phyloP scores from a whole-genome alignment of 1,140 invertebrate genomes.

The Cherax quadricarinatus region DNA sequence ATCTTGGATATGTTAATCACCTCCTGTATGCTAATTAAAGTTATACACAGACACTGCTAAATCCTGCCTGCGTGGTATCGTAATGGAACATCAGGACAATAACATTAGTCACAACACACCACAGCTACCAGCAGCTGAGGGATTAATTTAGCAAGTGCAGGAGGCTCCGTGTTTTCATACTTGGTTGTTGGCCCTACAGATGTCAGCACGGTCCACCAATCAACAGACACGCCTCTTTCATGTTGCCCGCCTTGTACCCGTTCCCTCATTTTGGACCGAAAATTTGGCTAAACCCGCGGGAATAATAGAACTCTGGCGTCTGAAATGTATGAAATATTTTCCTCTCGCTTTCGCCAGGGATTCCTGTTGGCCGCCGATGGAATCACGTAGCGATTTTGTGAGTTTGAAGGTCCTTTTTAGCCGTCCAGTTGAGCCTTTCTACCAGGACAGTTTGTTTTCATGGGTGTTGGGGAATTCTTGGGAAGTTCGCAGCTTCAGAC shows the following conservation, averaged over 20 bases:
- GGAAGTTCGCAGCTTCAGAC: conserved; percentile 55
- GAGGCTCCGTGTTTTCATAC: conserved; percentile 39
- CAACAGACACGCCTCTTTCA: conserved; percentile 57
- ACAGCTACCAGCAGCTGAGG: not conserved
- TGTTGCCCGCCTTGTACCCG: conserved; percentile 49
- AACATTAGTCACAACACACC: conserved; percentile 30
- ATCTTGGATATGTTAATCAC: not conserved
- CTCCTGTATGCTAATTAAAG: not conserved
- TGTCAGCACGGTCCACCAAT: conserved; percentile 59
- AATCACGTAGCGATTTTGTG: not conserved
- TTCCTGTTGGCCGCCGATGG: not conserved
- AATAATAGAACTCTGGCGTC: not conserved
- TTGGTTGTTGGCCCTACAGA: conserved; percentile 54
- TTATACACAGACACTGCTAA: not conserved
- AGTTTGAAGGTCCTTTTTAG: not conserved
- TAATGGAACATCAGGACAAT: conserved; percentile 19
- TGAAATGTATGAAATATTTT: no score
- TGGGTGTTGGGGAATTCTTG: conserved; percentile 1
- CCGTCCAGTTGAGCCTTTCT: not conserved
- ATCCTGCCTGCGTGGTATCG: not conserved
- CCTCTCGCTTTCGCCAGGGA: no score
- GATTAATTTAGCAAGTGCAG: conserved; percentile 61
- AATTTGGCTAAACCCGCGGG: conserved; percentile 35
- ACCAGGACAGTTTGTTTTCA: not conserved
- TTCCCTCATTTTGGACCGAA: conserved; percentile 40